These are phyloP conservation scores for Phallusia fumigata DNA, from an alignment of 23 tunicate genomes.

Conservation along the genomic window DNA sequence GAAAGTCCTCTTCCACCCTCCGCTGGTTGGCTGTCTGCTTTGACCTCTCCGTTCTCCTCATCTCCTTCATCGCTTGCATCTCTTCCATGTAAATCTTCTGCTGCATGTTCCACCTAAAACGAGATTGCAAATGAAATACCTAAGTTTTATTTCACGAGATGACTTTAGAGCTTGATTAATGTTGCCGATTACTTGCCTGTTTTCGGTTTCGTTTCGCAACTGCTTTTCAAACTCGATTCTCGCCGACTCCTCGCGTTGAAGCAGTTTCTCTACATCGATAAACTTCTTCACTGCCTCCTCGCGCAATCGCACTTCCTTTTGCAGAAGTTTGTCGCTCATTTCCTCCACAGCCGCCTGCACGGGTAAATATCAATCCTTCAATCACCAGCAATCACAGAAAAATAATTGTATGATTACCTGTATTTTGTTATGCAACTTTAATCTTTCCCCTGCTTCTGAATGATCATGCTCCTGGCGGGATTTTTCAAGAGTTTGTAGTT, in stretches of 20 bases:
- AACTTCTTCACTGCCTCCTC: slow-evolving; percentile 85
- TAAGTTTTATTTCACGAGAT: no score
- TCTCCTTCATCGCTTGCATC: slow-evolving; percentile 74
- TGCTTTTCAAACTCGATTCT: slow-evolving; percentile 70
- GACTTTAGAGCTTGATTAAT: no score
- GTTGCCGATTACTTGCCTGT: slow-evolving; percentile 22
- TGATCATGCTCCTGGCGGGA: slow-evolving; percentile 57
- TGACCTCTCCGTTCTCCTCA: slow-evolving; percentile 53
- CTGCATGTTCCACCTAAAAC: slow-evolving; percentile 67
- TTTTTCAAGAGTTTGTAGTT: slow-evolving; percentile 60
- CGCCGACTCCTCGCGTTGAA: slow-evolving; percentile 65
- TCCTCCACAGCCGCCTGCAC: slow-evolving; percentile 63
- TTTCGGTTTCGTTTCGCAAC: slow-evolving; percentile 68
- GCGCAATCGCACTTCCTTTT: slow-evolving; percentile 74
- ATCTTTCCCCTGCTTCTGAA: slow-evolving; percentile 59
- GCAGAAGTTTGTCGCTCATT: slow-evolving; percentile 72
- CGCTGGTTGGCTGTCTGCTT: slow-evolving; percentile 43
- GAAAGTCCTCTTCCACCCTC: slow-evolving; percentile 47
- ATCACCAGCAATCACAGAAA: no score
- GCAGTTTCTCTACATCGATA: slow-evolving; percentile 71
- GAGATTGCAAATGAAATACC: not conserved
- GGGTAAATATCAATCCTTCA: not conserved
- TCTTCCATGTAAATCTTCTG: slow-evolving; percentile 79
- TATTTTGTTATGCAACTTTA: slow-evolving; percentile 70
- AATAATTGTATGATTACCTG: slow-evolving; percentile 45